Evolutionary conservation across 1,140 invertebrate species (phyloP), one percentile per base, ranked within the genome.

Genomic region (Drosophila arawakana): DNA sequence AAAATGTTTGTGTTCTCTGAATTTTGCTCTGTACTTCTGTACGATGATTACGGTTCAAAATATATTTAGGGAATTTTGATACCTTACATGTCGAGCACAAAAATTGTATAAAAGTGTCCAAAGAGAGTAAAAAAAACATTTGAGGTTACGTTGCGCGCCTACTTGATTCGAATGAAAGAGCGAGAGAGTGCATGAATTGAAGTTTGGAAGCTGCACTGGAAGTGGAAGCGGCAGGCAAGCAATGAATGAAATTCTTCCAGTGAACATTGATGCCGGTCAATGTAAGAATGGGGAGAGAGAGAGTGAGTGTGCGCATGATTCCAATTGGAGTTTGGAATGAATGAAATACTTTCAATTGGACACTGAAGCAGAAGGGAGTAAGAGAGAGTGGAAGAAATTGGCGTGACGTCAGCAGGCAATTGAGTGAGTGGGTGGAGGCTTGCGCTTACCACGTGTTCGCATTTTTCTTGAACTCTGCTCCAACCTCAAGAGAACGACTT

Each of bases 231-330:
- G 58, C 25, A 30, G 25, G 25, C 25, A 30, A 50, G 44, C 73
- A 71, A 70, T 70, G 73, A 75, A 75, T 71, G 73, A 75, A 75
- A 37, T 37, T 43, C 10, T 61, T 58, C 37, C 73, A 67, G 55
- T 37, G 41, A 25, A 41, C 30, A 55, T 41, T 57, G 41, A 18
- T 50, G 15, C 55, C 52, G 70, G 62, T 35, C 58, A 18, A 25
- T 10, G 46, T 25, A 49, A 49, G 41, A 43, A n/a, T 50, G 47
- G 54, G 2, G 54, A 11, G 54, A 11, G 37, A 37, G 54, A 15
- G 7, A 18, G 30, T 9, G 46, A 8, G 54, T 39, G 34, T 39
- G 41, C 41, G 6, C 11, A 43, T n/a, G 41, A 43, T n/a, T 43
- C 11, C 41, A 43, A 43, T n/a, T 43, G 11, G 41, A 43, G 41